Evolutionary conservation across 2,113 vertebrate genomes (phyloP).

Genomic region (Sterrhoptilus dennistouni): DNA sequence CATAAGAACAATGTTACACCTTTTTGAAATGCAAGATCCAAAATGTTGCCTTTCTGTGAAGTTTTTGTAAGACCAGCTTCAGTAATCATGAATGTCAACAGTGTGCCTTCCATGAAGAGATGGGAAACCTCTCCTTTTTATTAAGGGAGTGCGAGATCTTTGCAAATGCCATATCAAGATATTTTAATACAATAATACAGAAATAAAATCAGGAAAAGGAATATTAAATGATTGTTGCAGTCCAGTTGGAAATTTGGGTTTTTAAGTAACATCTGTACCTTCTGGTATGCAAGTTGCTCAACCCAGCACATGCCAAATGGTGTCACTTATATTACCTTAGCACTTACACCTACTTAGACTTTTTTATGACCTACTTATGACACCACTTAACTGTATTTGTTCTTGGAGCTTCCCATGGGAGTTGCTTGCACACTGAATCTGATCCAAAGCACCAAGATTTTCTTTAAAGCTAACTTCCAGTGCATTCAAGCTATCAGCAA

Average conservation of each 20-base stretch:
- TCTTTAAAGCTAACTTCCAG: neutral
- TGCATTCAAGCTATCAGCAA: neutral
- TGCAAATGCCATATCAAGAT: neutral
- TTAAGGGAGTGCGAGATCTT: neutral
- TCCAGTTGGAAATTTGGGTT: neutral
- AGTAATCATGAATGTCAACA: neutral
- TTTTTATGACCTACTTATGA: conserved; percentile 22
- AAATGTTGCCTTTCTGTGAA: neutral
- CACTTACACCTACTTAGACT: neutral
- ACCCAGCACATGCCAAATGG: neutral
- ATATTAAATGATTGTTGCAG: neutral
- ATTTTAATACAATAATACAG: neutral
- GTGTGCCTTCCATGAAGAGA: neutral
- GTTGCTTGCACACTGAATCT: neutral
- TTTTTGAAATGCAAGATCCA: neutral
- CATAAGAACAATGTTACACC: neutral
- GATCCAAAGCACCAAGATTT: neutral
- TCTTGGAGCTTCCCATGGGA: neutral
- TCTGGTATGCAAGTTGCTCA: neutral
- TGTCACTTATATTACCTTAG: neutral
- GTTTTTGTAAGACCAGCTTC: neutral
- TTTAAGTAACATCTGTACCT: neutral
- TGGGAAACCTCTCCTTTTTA: neutral
- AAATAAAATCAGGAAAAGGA: neutral
- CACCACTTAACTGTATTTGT: neutral